phyloP scores from a whole-genome alignment of 2,113 vertebrate species.

The Corydoras sp. region DNA sequence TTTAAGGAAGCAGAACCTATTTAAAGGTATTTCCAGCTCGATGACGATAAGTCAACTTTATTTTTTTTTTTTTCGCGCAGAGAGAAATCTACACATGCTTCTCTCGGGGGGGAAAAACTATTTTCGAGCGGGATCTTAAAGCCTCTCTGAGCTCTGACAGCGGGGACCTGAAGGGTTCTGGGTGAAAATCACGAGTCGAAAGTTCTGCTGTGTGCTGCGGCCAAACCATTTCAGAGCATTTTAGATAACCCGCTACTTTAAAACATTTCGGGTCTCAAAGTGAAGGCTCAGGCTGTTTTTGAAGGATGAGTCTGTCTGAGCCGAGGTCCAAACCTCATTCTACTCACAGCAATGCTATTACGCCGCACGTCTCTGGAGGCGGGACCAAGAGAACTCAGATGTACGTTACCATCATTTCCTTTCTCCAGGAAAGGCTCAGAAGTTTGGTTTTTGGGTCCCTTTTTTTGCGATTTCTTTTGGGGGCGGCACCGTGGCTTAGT shows the following conservation, averaged over 20 bases:
- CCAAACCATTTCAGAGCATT: neutral
- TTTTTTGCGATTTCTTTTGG: neutral
- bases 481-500: too few species aligned
- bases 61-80: too few species aligned
- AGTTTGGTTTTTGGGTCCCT: neutral
- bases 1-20: too few species aligned
- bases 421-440: neutral
- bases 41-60: too few species aligned
- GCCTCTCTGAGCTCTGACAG: neutral
- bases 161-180: neutral
- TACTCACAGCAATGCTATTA: conserved; percentile 1
- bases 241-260: neutral
- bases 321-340: neutral
- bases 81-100: too few species aligned
- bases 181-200: neutral
- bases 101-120: neutral
- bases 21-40: too few species aligned
- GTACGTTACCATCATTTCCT: neutral
- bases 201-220: neutral
- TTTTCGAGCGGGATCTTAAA: neutral
- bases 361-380: neutral
- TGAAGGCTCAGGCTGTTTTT: neutral
- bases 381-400: neutral
- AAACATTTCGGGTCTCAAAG: neutral
- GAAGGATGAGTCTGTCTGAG: conserved; percentile 1